phyloP scores from a whole-genome alignment of 2,113 vertebrate species.

The Corythornis madagascariensis region DNA sequence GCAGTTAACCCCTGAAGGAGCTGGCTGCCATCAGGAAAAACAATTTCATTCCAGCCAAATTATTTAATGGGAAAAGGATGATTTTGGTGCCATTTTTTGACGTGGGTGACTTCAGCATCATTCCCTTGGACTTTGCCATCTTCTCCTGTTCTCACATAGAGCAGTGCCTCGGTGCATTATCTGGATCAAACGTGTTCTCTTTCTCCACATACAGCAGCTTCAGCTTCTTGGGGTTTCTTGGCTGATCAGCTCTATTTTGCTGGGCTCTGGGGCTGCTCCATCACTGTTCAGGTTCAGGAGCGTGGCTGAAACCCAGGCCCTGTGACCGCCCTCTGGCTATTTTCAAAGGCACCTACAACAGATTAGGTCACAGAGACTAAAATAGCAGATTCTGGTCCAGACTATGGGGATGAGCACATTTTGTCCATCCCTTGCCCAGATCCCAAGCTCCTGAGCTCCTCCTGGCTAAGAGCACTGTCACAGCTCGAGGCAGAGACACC shows the following conservation, averaged over 20 bases:
- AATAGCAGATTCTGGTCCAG: conserved; percentile 47
- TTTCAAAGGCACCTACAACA: conserved; percentile 40
- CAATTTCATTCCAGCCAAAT: not conserved
- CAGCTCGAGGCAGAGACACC: not conserved
- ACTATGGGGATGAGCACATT: conserved; percentile 21
- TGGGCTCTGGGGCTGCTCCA: not conserved
- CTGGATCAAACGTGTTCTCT: not conserved
- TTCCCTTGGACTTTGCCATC: not conserved
- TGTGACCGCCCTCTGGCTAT: not conserved
- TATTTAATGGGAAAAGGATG: conserved; percentile 13
- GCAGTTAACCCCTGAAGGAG: conserved; percentile 51
- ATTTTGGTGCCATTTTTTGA: not conserved
- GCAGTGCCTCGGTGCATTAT: fast-evolving
- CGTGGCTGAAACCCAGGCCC: not conserved
- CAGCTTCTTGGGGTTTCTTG: not conserved
- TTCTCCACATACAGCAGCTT: fast-evolving
- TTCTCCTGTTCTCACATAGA: not conserved
- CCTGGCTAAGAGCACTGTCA: fast-evolving
- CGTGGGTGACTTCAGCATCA: not conserved
- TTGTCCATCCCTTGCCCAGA: not conserved
- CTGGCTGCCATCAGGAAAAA: conserved; percentile 33
- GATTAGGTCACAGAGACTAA: conserved; percentile 25
- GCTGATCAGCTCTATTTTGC: not conserved
- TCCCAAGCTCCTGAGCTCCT: not conserved
- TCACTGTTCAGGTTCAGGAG: fast-evolving